Conservation (phyloP, 1,140 invertebrate genomes). For the Rhyacophila brunnea region DNA sequence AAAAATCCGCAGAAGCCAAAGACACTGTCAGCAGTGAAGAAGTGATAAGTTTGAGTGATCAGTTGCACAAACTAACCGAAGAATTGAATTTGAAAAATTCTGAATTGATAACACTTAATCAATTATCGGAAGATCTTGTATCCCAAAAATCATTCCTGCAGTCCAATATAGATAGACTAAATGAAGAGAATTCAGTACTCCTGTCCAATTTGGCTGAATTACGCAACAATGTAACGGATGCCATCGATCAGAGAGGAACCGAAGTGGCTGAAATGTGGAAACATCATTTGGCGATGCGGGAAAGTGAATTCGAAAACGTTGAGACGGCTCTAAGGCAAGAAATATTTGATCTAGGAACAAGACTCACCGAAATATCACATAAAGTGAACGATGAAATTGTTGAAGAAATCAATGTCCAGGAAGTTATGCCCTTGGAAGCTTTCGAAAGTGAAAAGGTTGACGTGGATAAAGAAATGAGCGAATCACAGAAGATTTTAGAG, state of each 20-base stretch:
- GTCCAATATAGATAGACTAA: conserved; percentile 38
- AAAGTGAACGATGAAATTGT: conserved; percentile 50
- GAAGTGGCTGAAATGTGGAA: conserved; percentile 67
- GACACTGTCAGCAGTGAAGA: conserved; percentile 8
- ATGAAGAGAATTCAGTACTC: conserved; percentile 47
- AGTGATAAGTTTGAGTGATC: conserved; percentile 10
- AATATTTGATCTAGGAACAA: conserved; percentile 36
- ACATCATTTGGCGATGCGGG: conserved; percentile 58
- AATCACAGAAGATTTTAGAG: conserved; percentile 47
- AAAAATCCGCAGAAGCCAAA: conserved; percentile 13
- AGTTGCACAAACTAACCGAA: conserved; percentile 8
- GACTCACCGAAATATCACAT: conserved; percentile 44
- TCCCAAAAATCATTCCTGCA: conserved; percentile 17
- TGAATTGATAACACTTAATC: conserved; percentile 38
- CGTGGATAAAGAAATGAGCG: conserved; percentile 43
- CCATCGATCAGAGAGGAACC: conserved; percentile 61
- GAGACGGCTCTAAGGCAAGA: conserved; percentile 53
- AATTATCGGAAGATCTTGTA: conserved; percentile 37
- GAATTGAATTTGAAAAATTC: conserved; percentile 32
- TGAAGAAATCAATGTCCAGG: conserved; percentile 8
- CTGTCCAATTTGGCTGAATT: conserved; percentile 47
- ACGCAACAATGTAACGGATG: conserved; percentile 45
- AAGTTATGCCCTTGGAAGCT: not conserved
- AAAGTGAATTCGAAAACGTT: conserved; percentile 56
- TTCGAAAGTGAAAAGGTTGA: not conserved